These are phyloP conservation scores for Eupithecia vulgata DNA, from an alignment of 2,888 invertebrate genomes.

Conservation along the genomic window DNA sequence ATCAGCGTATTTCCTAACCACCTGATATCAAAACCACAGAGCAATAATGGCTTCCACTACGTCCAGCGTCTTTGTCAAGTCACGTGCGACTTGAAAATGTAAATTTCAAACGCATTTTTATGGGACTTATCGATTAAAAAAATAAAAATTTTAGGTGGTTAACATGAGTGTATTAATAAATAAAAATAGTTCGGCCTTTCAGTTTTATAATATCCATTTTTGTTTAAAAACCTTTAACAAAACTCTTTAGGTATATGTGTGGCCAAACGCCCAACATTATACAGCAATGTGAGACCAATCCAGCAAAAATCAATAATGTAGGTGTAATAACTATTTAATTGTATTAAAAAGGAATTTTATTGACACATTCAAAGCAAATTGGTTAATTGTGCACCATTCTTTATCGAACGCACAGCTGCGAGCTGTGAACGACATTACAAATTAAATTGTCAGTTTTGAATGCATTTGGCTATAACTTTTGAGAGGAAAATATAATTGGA, in stretches of 20 bases:
- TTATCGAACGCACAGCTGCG: slow-evolving; percentile 35
- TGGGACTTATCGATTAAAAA: no score
- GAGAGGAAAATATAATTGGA: neutral
- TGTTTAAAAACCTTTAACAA: neutral
- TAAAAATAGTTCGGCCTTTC: no score
- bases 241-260: neutral
- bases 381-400: slow-evolving; percentile 40
- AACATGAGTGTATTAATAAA: no score
- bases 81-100: no score
- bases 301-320: neutral
- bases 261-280: neutral
- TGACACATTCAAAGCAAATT: slow-evolving; percentile 39
- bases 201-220: no score
- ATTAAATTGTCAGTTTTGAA: slow-evolving; percentile 38
- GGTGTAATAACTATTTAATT: neutral
- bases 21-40: no score
- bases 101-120: no score
- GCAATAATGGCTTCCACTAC: no score
- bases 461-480: slow-evolving; percentile 17
- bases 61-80: no score
- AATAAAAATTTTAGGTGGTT: no score
- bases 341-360: slow-evolving; percentile 24
- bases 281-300: neutral
- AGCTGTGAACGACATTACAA: slow-evolving; percentile 30
- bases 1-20: no score